Conservation (phyloP, 2,888 invertebrate species). For the Spisula solida region DNA sequence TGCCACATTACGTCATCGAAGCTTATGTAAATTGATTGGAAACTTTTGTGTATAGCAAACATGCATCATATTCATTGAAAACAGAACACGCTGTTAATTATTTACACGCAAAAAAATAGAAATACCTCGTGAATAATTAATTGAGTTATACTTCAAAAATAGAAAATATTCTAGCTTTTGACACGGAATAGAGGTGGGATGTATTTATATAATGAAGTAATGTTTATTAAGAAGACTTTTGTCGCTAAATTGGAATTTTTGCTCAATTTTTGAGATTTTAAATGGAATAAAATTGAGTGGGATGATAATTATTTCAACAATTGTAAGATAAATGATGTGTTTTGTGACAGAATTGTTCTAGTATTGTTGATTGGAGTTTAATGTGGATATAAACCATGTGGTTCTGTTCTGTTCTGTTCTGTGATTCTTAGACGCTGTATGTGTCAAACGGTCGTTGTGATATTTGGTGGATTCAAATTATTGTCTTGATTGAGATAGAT, state of each 20-base stretch:
- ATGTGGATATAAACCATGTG: not conserved
- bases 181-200: not conserved
- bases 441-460: too few species aligned
- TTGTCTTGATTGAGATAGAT: not conserved
- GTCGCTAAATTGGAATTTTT: not conserved
- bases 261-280: not conserved
- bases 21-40: not conserved
- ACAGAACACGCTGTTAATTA: not conserved
- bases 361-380: not conserved
- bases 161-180: slow-evolving; percentile 1
- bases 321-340: not conserved
- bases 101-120: slow-evolving; percentile 17
- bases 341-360: not conserved
- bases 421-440: too few species aligned
- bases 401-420: too few species aligned
- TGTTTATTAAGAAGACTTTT: not conserved
- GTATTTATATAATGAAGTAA: not conserved
- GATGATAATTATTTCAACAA: not conserved
- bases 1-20: not conserved
- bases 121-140: not conserved
- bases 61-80: not conserved
- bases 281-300: not conserved
- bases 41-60: not conserved
- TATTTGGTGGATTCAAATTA: not conserved
- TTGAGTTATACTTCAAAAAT: slow-evolving; percentile 3